Evolutionary conservation across 2,888 invertebrate genomes (phyloP), one percentile per base, ranked within the genome.

Genomic region (Coremacera marginata): DNA sequence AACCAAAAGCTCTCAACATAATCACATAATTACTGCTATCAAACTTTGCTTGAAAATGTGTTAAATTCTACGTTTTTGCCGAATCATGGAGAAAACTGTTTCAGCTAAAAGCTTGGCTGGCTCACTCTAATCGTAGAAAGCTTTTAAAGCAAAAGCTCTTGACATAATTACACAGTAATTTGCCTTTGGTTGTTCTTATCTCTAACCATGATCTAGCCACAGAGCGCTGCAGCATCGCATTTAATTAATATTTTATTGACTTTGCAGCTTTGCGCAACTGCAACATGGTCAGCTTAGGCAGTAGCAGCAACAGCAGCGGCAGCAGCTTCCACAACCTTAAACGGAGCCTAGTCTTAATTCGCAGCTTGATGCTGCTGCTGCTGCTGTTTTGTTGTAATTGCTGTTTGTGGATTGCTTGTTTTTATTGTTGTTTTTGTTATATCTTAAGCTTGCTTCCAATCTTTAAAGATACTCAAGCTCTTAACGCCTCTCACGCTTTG

Each of bases 161-260:
- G 16, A 62, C 16, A 62, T 62, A 73, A 51, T 73, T 34, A 27
- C 65, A 74, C 55, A 74, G 65, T 22, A 55, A 52, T 74, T 74
- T 74, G 74, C 55, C 67, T 65, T 65, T 52, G 22, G 57, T 14
- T 34, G 8, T 19, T 27, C 5, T 31, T 63, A n/a, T n/a, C 70
- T 52, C 27, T 5, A 27, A 22, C 14, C 5, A 5, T 49, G 16
- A 68, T 22, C 44, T n/a, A 37, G n/a, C 27, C 16, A 14, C n/a
- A 34, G 19, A 44, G 34, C 11, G 27, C 16, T 14, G 65, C 2
- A 37, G 71, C 44, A 16, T 34, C 16, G 7, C 44, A 9, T 73
- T 52, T 8, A 31, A 49, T 74, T 44, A 65, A 31, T 74, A 74
- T 67, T 67, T 55, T 74, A 74, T 74, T 74, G 74, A 74, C 65